Evolutionary conservation across 2,113 vertebrate species (phyloP).

Genomic region (Romanogobio albipinnatus): DNA sequence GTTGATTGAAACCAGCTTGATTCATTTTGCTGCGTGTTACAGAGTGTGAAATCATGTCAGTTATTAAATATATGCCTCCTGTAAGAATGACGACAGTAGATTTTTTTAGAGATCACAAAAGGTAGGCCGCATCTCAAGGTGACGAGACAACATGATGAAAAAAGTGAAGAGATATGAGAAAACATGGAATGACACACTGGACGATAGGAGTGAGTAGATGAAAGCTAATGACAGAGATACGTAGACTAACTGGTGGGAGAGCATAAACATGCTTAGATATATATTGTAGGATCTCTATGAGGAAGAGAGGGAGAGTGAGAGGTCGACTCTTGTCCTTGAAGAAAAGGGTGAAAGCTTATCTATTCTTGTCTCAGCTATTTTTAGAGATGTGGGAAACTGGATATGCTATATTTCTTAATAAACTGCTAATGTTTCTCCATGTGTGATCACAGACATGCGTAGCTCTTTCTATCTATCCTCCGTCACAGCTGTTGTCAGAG

Average conservation of each 20-base stretch:
- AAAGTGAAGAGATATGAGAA: slow-evolving; percentile 46
- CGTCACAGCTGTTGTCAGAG: neutral
- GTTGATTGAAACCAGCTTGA: neutral
- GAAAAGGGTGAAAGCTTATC: slow-evolving; percentile 38
- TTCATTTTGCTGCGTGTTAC: neutral
- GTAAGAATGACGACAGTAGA: neutral
- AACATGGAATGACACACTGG: slow-evolving; percentile 55
- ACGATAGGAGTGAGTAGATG: neutral
- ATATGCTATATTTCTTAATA: slow-evolving; percentile 35
- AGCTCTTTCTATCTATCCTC: neutral
- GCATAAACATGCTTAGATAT: slow-evolving; percentile 12
- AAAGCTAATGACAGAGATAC: slow-evolving; percentile 22
- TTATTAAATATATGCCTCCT: neutral
- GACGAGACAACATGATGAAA: slow-evolving; percentile 42
- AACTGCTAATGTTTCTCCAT: neutral
- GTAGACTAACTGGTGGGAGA: slow-evolving; percentile 11
- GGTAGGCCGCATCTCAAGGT: slow-evolving; percentile 22
- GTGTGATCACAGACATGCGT: neutral
- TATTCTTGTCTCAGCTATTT: slow-evolving; percentile 26
- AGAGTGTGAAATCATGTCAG: neutral
- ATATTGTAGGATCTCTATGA: slow-evolving; percentile 5
- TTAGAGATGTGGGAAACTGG: slow-evolving; percentile 20
- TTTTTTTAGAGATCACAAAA: neutral
- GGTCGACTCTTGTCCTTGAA: slow-evolving; percentile 51
- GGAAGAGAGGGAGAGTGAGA: slow-evolving; percentile 65